phyloP scores from a whole-genome alignment of 2,113 vertebrate genomes.

The Microcebus lehilahytsara region DNA sequence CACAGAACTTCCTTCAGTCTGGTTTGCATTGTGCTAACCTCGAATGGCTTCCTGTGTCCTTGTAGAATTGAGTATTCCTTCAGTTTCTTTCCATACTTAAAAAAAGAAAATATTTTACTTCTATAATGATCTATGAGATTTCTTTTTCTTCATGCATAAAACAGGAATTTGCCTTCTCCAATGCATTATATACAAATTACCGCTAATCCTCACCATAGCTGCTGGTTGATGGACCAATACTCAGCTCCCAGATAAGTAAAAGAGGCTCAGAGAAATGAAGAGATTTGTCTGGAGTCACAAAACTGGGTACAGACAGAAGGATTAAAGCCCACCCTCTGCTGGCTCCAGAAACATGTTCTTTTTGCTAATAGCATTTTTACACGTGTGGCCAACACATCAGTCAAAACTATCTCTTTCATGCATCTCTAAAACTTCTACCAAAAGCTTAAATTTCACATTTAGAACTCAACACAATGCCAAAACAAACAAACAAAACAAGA shows the following conservation, averaged over 20 bases:
- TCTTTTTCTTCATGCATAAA: background rate
- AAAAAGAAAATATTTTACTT: background rate
- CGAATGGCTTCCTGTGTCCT: background rate
- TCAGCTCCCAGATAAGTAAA: background rate
- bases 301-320: fast-evolving
- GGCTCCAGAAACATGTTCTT: fast-evolving
- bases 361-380: too few species aligned
- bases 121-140: background rate
- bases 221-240: too few species aligned
- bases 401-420: background rate
- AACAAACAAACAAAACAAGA: background rate
- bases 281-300: too few species aligned
- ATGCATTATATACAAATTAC: background rate
- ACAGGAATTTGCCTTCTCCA: background rate
- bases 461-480: too few species aligned
- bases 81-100: background rate
- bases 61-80: background rate
- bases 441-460: constrained; percentile 44
- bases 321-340: background rate
- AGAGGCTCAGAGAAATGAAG: background rate
- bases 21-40: background rate
- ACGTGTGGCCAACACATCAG: fast-evolving
- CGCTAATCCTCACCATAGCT: background rate
- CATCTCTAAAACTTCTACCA: constrained; percentile 29
- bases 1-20: background rate